A percentile compares a stretch with the other conserved stretches of the same genome.
Evolutionary conservation across 2,113 vertebrate species (phyloP).

Genomic region (Malaclemys terrapin): DNA sequence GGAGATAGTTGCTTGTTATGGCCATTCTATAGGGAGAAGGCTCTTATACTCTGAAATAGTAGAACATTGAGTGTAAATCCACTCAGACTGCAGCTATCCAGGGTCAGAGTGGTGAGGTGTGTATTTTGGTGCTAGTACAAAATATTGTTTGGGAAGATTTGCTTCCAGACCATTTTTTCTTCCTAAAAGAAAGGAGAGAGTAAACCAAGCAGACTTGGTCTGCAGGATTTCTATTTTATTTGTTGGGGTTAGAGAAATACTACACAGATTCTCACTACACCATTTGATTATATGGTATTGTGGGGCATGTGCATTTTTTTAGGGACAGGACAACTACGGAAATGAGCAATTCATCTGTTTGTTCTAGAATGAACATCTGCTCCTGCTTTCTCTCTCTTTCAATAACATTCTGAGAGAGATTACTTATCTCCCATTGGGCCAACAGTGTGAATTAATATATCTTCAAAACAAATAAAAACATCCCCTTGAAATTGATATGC

Average conservation of each 20-base stretch:
- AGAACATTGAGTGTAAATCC: not conserved
- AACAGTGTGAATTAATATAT: not conserved
- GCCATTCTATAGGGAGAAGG: not conserved
- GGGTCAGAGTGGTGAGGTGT: not conserved
- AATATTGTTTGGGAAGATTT: not conserved
- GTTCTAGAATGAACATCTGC: slow-evolving; percentile 23
- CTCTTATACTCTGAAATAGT: not conserved
- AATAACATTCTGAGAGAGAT: slow-evolving; percentile 7
- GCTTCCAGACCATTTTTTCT: not conserved
- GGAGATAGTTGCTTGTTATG: not conserved
- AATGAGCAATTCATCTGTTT: not conserved
- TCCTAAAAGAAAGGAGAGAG: not conserved
- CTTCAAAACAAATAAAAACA: not conserved
- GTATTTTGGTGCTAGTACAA: not conserved
- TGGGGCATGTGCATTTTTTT: not conserved
- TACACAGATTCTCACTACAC: not conserved
- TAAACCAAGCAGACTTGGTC: not conserved
- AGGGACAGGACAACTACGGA: slow-evolving; percentile 40
- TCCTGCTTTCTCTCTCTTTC: slow-evolving; percentile 9
- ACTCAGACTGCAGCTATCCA: not conserved
- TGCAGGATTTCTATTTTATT: not conserved
- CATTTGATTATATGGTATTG: slow-evolving; percentile 1
- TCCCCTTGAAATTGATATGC: not conserved
- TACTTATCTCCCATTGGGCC: not conserved
- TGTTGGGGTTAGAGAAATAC: not conserved